Conservation (phyloP, 2,113 vertebrate species). For the Oryzias melastigma region DNA sequence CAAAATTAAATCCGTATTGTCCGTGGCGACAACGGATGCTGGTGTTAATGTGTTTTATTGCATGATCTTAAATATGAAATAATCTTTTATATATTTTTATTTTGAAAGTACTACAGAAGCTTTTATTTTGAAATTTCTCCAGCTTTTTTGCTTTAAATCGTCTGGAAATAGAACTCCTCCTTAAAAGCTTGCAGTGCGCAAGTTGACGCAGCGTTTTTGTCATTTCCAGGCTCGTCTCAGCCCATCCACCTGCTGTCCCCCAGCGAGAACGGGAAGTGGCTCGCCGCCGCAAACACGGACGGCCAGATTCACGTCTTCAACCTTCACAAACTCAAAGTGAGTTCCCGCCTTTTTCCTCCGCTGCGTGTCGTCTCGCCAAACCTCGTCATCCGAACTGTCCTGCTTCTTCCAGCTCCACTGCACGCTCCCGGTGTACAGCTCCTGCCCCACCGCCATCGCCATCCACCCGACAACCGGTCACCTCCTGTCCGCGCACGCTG, state of each 20-base stretch:
- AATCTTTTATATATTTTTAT: too few relatives aligned
- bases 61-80: too few relatives aligned
- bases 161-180: too few relatives aligned
- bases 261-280: conserved; percentile 85
- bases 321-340: conserved; percentile 82
- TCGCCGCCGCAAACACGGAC: conserved; percentile 80
- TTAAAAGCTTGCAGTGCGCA: too few relatives aligned
- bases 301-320: conserved; percentile 83
- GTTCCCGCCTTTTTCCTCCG: background rate
- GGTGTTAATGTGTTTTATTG: too few relatives aligned
- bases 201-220: too few relatives aligned
- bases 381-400: rapidly evolving
- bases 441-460: conserved; percentile 85
- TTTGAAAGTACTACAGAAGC: too few relatives aligned
- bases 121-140: too few relatives aligned
- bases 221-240: conserved; percentile 74
- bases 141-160: too few relatives aligned
- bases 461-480: conserved; percentile 84
- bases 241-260: conserved; percentile 80
- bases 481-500: conserved; percentile 85
- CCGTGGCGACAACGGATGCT: too few relatives aligned
- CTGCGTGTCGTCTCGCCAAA: background rate
- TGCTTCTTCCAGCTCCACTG: conserved; percentile 80
- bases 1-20: too few relatives aligned
- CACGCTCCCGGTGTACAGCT: conserved; percentile 81